A percentile compares a stretch with the other conserved stretches of the same genome.
Evolutionary conservation across 2,113 vertebrate genomes (phyloP).

Genomic region (Steatornis caripensis): DNA sequence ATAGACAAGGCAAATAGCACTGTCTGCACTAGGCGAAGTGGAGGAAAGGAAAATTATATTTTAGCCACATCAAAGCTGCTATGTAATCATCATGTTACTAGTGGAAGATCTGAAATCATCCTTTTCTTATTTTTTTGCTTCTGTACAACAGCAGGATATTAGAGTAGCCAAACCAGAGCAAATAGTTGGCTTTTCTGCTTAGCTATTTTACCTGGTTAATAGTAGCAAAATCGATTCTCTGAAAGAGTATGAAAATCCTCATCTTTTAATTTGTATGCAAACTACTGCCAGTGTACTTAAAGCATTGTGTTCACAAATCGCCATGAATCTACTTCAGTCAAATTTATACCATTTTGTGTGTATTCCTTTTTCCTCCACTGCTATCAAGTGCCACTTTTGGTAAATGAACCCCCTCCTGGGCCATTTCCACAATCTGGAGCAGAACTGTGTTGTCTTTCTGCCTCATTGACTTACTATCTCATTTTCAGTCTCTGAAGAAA

Average conservation of each 20-base stretch:
- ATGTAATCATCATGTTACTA: background rate
- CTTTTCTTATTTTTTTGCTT: background rate
- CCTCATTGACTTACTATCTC: conserved; percentile 50
- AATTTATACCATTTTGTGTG: background rate
- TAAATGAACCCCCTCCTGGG: conserved; percentile 28
- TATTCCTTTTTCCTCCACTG: background rate
- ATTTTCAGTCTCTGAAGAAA: conserved; percentile 45
- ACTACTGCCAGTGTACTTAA: background rate
- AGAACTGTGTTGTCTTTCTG: conserved; percentile 57
- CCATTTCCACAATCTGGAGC: conserved; percentile 22
- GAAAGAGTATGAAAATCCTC: background rate
- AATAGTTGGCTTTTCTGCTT: background rate
- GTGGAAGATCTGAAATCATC: background rate
- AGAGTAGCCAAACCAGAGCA: background rate
- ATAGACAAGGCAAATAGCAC: background rate
- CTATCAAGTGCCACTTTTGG: conserved; percentile 3
- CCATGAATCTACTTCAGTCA: background rate
- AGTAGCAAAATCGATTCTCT: background rate
- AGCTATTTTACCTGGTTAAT: background rate
- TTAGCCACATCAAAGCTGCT: conserved; percentile 11
- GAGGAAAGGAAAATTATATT: background rate
- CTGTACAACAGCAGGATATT: background rate
- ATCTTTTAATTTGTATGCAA: background rate
- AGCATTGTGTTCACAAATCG: background rate
- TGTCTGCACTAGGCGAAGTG: background rate